A percentile compares a stretch with the other conserved stretches of the same genome.
phyloP scores from a whole-genome alignment of 2,113 vertebrate genomes.

The Corythornis cristatus region DNA sequence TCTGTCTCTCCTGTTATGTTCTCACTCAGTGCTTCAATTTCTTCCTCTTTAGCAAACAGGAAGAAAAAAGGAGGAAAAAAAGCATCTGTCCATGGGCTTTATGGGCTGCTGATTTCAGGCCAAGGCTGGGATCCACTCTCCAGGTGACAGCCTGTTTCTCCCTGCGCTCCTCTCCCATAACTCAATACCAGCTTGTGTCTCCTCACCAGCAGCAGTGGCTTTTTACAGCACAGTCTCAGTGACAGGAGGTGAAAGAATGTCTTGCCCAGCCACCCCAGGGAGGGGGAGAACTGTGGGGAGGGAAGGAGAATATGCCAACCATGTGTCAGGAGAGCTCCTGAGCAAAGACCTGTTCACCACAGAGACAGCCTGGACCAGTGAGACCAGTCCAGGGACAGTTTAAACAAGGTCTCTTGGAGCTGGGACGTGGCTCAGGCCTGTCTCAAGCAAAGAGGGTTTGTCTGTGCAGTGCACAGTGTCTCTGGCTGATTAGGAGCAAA shows the following conservation, averaged over 20 bases:
- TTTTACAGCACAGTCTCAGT: not conserved
- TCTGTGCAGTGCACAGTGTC: not conserved
- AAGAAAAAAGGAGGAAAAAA: not conserved
- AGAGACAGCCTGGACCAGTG: not conserved
- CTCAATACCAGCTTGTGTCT: fast-evolving
- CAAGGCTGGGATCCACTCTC: not conserved
- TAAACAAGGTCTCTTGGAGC: not conserved
- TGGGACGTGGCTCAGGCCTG: not conserved
- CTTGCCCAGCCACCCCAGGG: not conserved
- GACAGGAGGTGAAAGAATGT: not conserved
- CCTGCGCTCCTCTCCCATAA: not conserved
- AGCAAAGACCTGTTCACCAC: not conserved
- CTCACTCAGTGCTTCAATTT: not conserved
- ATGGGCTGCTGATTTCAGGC: not conserved
- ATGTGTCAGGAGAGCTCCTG: not conserved
- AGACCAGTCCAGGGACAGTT: not conserved
- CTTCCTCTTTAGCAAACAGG: not conserved
- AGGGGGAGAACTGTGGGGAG: not conserved
- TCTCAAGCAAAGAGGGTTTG: not conserved
- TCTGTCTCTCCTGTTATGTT: not conserved
- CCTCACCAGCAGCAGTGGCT: not conserved
- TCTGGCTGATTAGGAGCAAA: constrained; percentile 51
- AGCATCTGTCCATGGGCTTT: not conserved
- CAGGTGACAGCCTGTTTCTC: not conserved
- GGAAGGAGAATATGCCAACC: not conserved